Evolutionary conservation across 30 jellyfish, hydroid and myxozoan genomes (phyloP).

Genomic region (Hydractinia echinata): DNA sequence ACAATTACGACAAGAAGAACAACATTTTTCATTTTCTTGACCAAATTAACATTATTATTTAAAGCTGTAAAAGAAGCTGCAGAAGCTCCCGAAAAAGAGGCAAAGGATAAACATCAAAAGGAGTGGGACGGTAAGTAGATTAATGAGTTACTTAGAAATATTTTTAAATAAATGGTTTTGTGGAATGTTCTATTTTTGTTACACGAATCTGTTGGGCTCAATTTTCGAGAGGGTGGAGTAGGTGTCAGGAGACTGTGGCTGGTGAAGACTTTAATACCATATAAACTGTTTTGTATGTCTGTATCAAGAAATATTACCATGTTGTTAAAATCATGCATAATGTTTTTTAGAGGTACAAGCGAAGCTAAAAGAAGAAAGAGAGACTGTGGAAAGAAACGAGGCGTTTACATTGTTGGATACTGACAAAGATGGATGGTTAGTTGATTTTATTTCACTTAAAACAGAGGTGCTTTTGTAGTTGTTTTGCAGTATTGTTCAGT

Average conservation of each 20-base stretch:
- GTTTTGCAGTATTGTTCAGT: neutral
- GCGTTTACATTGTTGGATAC: slow-evolving; percentile 66
- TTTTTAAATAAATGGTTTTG: too few species aligned
- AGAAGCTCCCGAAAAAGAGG: slow-evolving; percentile 82
- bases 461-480: neutral
- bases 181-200: too few species aligned
- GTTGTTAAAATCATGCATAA: too few species aligned
- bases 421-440: slow-evolving; percentile 79
- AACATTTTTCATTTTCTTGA: too few species aligned
- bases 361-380: slow-evolving; percentile 50
- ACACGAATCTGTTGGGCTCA: too few species aligned
- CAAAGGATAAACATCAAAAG: slow-evolving; percentile 80
- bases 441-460: neutral
- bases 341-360: slow-evolving; percentile 54
- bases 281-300: too few species aligned
- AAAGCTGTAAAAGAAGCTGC: slow-evolving; percentile 89
- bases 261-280: neutral
- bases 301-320: neutral
- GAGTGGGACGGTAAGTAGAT: slow-evolving; percentile 67
- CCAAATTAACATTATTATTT: neutral
- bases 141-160: too few species aligned
- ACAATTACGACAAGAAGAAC: too few species aligned
- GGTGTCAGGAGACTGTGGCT: neutral
- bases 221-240: neutral
- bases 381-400: slow-evolving; percentile 46